A percentile compares a stretch with the other conserved stretches of the same genome.
Conservation (phyloP, 2,113 vertebrate species). For the Thryonomys swinderianus region DNA sequence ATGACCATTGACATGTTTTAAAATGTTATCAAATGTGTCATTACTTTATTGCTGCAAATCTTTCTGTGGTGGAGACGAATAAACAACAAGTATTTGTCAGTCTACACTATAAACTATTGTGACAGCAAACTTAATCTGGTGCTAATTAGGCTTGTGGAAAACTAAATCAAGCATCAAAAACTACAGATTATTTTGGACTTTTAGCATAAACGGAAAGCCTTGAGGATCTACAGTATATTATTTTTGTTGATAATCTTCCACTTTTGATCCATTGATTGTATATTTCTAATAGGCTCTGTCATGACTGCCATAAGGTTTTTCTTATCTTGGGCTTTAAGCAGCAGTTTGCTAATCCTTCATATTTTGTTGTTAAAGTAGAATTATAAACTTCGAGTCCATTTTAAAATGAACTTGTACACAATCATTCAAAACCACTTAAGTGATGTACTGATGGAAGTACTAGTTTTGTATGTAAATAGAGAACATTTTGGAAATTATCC, state of each 20-base stretch:
- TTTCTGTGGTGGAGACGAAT: slow-evolving; percentile 82
- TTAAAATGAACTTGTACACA: slow-evolving; percentile 94
- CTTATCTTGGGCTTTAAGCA: slow-evolving; percentile 83
- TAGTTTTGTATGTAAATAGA: slow-evolving; percentile 80
- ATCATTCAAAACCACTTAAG: slow-evolving; percentile 93
- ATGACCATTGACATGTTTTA: slow-evolving; percentile 71
- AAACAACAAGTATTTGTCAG: slow-evolving; percentile 84
- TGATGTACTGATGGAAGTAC: slow-evolving; percentile 79
- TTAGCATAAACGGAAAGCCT: slow-evolving; percentile 88
- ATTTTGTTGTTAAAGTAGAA: slow-evolving; percentile 87
- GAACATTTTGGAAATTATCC: slow-evolving; percentile 88
- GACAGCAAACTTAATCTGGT: slow-evolving; percentile 91
- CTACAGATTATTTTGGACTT: slow-evolving; percentile 91
- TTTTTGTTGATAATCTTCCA: slow-evolving; percentile 88
- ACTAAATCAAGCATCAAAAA: slow-evolving; percentile 94
- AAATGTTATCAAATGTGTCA: slow-evolving; percentile 84
- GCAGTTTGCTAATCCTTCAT: slow-evolving; percentile 90
- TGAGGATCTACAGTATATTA: slow-evolving; percentile 83
- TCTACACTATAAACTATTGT: slow-evolving; percentile 87
- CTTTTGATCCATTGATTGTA: slow-evolving; percentile 81
- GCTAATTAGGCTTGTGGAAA: slow-evolving; percentile 94
- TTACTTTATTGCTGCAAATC: slow-evolving; percentile 77
- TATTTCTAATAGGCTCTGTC: slow-evolving; percentile 74
- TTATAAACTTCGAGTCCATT: slow-evolving; percentile 91
- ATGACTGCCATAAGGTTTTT: slow-evolving; percentile 86